A percentile compares a stretch with the other conserved stretches of the same genome.
Evolutionary conservation across 2,113 vertebrate species (phyloP).

Genomic region (Heterochromis multidens): DNA sequence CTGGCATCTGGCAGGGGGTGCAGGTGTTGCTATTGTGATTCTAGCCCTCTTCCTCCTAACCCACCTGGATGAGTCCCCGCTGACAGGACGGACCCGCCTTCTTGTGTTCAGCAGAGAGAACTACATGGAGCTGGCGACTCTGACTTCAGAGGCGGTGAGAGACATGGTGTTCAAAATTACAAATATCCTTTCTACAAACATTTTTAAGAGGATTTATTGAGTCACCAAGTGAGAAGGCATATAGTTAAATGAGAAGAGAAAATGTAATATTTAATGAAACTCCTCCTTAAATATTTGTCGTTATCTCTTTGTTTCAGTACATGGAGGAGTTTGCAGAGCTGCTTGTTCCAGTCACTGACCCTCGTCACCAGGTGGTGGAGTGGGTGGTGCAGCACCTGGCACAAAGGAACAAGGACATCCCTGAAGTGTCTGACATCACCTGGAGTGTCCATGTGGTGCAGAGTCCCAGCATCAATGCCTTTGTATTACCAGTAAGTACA

Average conservation of each 20-base stretch:
- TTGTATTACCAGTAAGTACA: constrained; percentile 87
- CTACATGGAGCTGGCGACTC: constrained; percentile 81
- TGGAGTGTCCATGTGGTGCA: constrained; percentile 91
- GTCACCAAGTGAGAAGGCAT: background rate
- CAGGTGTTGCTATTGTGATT: constrained; percentile 72
- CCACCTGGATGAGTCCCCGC: constrained; percentile 88
- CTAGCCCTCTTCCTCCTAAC: constrained; percentile 83
- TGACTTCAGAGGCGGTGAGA: constrained; percentile 85
- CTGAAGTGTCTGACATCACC: constrained; percentile 76
- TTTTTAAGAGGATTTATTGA: background rate
- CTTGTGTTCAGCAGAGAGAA: constrained; percentile 85
- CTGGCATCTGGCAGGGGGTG: constrained; percentile 80
- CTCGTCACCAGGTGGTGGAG: constrained; percentile 81
- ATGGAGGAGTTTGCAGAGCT: constrained; percentile 81
- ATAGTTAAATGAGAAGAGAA: background rate
- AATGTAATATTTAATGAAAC: background rate
- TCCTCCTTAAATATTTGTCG: background rate
- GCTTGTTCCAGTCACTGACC: constrained; percentile 80
- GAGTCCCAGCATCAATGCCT: constrained; percentile 82
- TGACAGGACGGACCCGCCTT: constrained; percentile 88
- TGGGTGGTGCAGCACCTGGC: constrained; percentile 79
- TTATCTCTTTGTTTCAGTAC: constrained; percentile 69
- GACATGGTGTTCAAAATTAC: background rate
- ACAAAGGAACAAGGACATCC: constrained; percentile 87
- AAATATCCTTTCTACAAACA: background rate